A percentile compares a stretch with the other conserved stretches of the same genome.
These are phyloP conservation scores for Podiceps cristatus DNA, from an alignment of 2,113 vertebrate genomes.

Conservation along the genomic window DNA sequence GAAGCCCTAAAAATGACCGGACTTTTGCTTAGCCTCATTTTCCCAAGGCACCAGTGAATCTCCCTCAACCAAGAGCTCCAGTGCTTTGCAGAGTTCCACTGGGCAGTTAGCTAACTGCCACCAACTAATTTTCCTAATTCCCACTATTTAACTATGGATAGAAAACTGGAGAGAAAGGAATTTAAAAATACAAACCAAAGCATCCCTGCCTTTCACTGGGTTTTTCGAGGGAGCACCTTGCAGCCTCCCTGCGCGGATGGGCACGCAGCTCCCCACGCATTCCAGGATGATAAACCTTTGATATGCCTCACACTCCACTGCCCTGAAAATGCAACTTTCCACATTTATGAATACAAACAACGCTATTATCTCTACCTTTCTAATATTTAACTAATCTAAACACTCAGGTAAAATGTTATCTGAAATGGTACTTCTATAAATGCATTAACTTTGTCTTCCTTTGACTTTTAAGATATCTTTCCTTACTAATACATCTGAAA, in stretches of 20 bases:
- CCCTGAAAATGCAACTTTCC: conserved; percentile 77
- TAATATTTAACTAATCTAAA: conserved; percentile 94
- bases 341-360: conserved; percentile 79
- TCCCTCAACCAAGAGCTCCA: not conserved
- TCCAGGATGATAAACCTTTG: conserved; percentile 72
- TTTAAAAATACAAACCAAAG: not conserved
- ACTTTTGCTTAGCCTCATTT: not conserved
- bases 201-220: fast-evolving
- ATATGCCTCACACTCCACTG: conserved; percentile 77
- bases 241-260: not conserved
- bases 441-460: conserved; percentile 86
- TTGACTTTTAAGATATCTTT: conserved; percentile 83
- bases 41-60: not conserved
- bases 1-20: not conserved
- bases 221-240: not conserved
- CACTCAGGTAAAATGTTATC: conserved; percentile 88
- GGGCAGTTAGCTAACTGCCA: fast-evolving
- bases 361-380: conserved; percentile 82
- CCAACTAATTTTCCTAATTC: not conserved
- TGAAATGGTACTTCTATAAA: conserved; percentile 83
- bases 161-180: not conserved
- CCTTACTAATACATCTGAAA: conserved; percentile 82
- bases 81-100: fast-evolving
- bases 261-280: conserved; percentile 43
- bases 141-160: not conserved